Evolutionary conservation across 1,140 invertebrate genomes (phyloP).

Genomic region (Pseudomyrmex pallidus): DNA sequence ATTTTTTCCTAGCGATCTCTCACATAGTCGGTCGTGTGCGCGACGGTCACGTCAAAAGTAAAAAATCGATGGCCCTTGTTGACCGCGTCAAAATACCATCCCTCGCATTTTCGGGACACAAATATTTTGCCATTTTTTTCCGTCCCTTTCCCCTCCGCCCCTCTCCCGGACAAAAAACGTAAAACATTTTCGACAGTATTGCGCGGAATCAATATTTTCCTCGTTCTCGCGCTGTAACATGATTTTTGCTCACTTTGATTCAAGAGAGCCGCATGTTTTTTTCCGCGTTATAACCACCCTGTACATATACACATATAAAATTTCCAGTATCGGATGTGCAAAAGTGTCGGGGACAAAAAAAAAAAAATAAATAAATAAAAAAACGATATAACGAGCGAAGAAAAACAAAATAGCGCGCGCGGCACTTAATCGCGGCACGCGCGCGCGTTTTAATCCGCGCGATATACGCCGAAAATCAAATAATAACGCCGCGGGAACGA

Average conservation of each 20-base stretch:
- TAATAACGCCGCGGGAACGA: conserved; percentile 2
- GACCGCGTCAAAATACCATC: conserved; percentile 44
- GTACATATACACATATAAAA: too few relatives aligned
- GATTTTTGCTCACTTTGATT: conserved; percentile 55
- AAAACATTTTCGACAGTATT: conserved; percentile 14
- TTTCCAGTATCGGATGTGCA: too few relatives aligned
- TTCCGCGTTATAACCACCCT: conserved; percentile 34
- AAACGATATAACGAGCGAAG: neutral
- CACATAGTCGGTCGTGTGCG: neutral
- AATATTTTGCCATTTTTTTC: conserved; percentile 58
- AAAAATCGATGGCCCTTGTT: conserved; percentile 49
- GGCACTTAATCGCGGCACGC: conserved; percentile 31
- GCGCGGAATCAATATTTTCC: conserved; percentile 52
- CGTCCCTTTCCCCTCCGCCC: neutral
- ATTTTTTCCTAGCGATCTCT: conserved; percentile 42
- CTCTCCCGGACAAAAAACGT: neutral
- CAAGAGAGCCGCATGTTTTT: conserved; percentile 40
- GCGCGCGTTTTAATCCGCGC: conserved; percentile 27
- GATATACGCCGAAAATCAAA: conserved; percentile 15
- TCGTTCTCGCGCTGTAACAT: conserved; percentile 18
- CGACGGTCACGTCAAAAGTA: conserved; percentile 27
- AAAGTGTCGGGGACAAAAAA: neutral
- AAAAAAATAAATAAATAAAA: neutral
- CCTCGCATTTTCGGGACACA: conserved; percentile 34
- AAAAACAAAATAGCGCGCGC: conserved; percentile 18